Conservation (phyloP, 92 coral and sea anemone genomes). For the Umimayanthus chanpuru region DNA sequence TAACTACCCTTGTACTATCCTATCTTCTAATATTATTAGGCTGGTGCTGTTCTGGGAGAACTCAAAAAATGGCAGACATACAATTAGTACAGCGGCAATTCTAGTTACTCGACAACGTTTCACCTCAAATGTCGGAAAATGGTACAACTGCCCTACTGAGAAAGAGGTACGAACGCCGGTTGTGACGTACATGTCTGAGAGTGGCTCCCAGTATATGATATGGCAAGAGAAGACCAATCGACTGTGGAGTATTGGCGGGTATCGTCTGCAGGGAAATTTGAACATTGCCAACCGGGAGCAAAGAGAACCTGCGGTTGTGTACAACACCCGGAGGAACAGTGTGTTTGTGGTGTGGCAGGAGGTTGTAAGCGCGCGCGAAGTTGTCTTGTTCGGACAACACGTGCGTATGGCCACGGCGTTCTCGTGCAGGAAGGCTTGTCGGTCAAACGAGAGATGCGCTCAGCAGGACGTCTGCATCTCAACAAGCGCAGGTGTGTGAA, state of each 20-base stretch:
- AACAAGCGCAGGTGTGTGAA: conserved; percentile 38
- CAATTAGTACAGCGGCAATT: conserved; percentile 64
- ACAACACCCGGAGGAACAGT: conserved; percentile 50
- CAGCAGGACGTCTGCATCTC: conserved; percentile 79
- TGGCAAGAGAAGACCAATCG: conserved; percentile 79
- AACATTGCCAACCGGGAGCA: conserved; percentile 61
- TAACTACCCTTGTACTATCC: neutral
- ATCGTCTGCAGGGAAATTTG: conserved; percentile 69
- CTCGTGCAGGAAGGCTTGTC: conserved; percentile 69
- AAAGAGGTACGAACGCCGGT: conserved; percentile 73
- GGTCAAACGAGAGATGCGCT: conserved; percentile 67
- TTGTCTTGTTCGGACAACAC: conserved; percentile 67
- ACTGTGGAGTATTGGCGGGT: conserved; percentile 83
- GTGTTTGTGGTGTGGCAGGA: conserved; percentile 92
- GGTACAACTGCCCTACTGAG: conserved; percentile 59
- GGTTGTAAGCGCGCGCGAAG: conserved; percentile 47
- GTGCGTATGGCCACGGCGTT: conserved; percentile 59
- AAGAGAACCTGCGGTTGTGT: conserved; percentile 61
- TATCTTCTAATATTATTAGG: conserved; percentile 45
- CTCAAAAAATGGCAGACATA: conserved; percentile 61
- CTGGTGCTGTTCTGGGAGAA: conserved; percentile 93
- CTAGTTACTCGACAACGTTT: conserved; percentile 55
- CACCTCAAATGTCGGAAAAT: conserved; percentile 46
- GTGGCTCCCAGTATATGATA: conserved; percentile 74
- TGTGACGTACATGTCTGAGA: conserved; percentile 68